Evolutionary conservation across 2,113 vertebrate species (phyloP), one percentile per base, ranked within the genome.

Genomic region (Acinonyx jubatus): DNA sequence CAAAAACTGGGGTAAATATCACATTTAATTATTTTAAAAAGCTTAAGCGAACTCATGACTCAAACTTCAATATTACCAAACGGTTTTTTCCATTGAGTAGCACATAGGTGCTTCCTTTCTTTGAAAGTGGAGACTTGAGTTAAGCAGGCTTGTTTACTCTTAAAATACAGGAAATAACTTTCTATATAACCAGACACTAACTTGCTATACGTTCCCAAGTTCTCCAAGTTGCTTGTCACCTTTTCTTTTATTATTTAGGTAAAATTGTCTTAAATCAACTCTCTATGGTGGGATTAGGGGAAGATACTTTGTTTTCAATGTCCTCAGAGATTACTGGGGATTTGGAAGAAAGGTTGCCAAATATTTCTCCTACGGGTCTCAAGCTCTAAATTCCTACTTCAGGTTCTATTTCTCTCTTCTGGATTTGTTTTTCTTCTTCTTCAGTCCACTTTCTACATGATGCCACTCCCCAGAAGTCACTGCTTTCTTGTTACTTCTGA

Each of bases 11-110:
- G 31, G 7, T 66, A 83, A 69, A 65, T 50, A 66, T 50, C 45
- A 84, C 29, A 89, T 48, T 63, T 38, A 80, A 74, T 93, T 93
- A 89, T 61, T 93, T 84, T 23, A 81, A 41, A 76, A 95, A 90
- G 27, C 45, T 52, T 41, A 57, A 66, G 31, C 29, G 15, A 84
- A 55, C 25, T 66, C 31, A 66, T 94, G 92, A 79, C 5, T 88
- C 36, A 65, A 45, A 6, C 16, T 84, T 96, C n/a, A 79, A 57
- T 21, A 55, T 65, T 78, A 79, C 48, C 71, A 66, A 33, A 79
- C 66, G 5, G 3, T 63, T 65, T 92, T 92, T 83, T 41, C 50
- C 4, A 93, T n/a, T 71, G 31, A 55, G 13, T 65, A 65, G 7
- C 14, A 65, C 7, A 29, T 48, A 11, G 55, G 16, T n/a, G 61